Conservation (phyloP, 2,113 vertebrate species). For the Isurus oxyrinchus region DNA sequence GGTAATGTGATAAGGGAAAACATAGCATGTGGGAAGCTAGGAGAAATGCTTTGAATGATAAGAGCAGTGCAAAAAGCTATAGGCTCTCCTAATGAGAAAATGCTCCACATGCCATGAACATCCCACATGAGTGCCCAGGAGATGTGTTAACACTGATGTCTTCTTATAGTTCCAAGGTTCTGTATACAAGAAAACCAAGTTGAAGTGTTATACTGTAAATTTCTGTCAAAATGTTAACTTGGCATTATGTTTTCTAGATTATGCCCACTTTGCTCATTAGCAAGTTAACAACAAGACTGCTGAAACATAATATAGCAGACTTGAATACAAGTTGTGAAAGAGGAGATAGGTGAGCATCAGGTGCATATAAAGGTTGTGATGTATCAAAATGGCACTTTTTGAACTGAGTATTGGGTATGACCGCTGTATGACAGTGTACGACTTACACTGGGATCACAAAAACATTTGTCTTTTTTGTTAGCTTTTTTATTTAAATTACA, state of each 20-base stretch:
- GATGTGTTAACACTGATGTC: background rate
- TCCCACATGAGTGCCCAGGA: background rate
- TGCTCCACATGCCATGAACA: background rate
- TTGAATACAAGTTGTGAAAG: background rate
- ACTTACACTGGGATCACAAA: background rate
- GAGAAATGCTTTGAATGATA: background rate
- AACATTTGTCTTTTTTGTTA: background rate
- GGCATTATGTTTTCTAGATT: background rate
- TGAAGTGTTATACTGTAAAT: background rate
- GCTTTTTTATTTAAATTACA: background rate
- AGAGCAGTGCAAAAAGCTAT: background rate
- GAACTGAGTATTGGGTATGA: background rate
- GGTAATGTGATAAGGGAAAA: background rate
- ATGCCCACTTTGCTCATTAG: background rate
- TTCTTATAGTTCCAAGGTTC: background rate
- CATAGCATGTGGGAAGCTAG: background rate
- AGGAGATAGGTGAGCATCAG: background rate
- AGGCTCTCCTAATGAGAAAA: background rate
- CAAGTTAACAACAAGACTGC: background rate
- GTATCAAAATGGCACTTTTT: background rate
- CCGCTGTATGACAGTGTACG: too few species aligned
- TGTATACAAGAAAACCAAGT: background rate
- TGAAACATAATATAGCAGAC: background rate
- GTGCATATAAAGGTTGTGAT: background rate
- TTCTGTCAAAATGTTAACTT: too few species aligned